Conservation (phyloP, 2,113 vertebrate genomes). For the Forbesichthys agassizii region DNA sequence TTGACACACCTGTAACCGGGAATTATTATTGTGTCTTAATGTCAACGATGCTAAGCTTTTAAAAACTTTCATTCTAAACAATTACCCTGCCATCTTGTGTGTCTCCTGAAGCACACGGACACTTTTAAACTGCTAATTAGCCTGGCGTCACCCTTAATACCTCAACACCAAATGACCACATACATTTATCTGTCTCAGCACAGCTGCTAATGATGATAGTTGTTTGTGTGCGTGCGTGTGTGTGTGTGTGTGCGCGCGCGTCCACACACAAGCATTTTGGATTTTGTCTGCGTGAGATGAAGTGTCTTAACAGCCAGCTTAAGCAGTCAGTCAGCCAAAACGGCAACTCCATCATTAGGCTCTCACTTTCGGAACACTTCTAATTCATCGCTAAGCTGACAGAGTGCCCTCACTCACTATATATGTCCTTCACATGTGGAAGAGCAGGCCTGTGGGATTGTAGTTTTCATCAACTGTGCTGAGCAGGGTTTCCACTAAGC, state of each 20-base stretch:
- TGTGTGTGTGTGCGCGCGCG: constrained; percentile 21
- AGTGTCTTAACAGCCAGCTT: constrained; percentile 52
- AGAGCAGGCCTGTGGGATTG: constrained; percentile 16
- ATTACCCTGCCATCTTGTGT: constrained; percentile 58
- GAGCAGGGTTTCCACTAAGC: constrained; percentile 9
- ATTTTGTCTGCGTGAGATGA: constrained; percentile 46
- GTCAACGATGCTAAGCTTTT: constrained; percentile 60
- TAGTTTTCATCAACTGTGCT: constrained; percentile 42
- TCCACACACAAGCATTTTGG: constrained; percentile 31
- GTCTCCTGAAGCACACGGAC: constrained; percentile 40
- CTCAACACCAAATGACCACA: constrained; percentile 51
- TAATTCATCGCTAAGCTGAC: constrained; percentile 61
- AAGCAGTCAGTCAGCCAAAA: constrained; percentile 58
- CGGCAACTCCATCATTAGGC: constrained; percentile 67
- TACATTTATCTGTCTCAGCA: constrained; percentile 58
- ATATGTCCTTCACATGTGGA: constrained; percentile 60
- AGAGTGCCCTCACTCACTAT: constrained; percentile 33
- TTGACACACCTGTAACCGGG: constrained; percentile 34
- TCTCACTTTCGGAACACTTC: constrained; percentile 34
- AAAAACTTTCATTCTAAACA: constrained; percentile 54
- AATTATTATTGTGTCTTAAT: constrained; percentile 59
- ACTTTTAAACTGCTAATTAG: constrained; percentile 56
- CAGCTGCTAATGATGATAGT: constrained; percentile 61
- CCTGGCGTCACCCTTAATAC: constrained; percentile 41
- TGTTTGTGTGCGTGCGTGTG: constrained; percentile 21